Conservation (phyloP, 2,888 invertebrate genomes). For the Opisthograptis luteolata region DNA sequence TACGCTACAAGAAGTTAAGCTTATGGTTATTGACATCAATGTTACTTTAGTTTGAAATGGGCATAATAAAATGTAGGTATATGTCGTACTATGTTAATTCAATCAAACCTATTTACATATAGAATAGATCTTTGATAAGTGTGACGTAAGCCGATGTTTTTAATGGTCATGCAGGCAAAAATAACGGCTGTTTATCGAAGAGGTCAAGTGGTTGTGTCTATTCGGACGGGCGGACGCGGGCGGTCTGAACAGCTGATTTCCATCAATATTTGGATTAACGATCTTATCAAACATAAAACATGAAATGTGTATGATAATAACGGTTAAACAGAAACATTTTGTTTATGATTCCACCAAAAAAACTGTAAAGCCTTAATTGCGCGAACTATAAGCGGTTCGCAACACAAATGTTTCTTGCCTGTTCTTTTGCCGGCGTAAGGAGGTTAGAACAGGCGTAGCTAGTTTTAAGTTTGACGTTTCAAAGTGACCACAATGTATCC, state of each 20-base stretch:
- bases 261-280: slow-evolving; percentile 2
- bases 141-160: slow-evolving; percentile 1
- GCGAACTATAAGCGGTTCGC: too few species aligned
- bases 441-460: too few species aligned
- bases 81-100: slow-evolving; percentile 1
- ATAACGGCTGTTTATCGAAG: slow-evolving; percentile 1
- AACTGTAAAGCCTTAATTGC: too few species aligned
- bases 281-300: not conserved
- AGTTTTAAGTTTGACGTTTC: too few species aligned
- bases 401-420: too few species aligned
- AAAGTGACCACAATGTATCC: too few species aligned
- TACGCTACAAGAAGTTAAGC: not conserved
- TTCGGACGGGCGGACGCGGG: not conserved
- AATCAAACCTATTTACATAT: slow-evolving; percentile 26
- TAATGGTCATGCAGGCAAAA: slow-evolving; percentile 1
- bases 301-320: not conserved
- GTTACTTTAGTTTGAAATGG: slow-evolving; percentile 17
- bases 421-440: too few species aligned
- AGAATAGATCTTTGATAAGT: slow-evolving; percentile 12
- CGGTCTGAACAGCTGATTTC: slow-evolving; percentile 5
- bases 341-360: too few species aligned
- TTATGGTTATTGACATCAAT: slow-evolving; percentile 1
- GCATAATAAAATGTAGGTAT: not conserved
- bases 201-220: not conserved
- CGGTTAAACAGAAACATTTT: too few species aligned